These are phyloP conservation scores for Eumerus sabulonum DNA, from an alignment of 2,888 invertebrate species.

Conservation along the genomic window DNA sequence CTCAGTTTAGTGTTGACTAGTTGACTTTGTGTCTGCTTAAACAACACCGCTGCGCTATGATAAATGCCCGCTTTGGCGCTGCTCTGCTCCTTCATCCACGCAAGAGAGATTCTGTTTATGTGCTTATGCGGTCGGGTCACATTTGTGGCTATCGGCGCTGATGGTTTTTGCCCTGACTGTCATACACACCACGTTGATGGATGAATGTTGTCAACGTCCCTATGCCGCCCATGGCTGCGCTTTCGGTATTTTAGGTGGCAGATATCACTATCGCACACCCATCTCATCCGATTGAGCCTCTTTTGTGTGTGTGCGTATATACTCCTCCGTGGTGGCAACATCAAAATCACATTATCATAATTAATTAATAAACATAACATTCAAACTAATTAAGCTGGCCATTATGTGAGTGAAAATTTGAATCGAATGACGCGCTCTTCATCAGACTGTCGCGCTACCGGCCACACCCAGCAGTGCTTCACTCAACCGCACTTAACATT, in stretches of 20 bases:
- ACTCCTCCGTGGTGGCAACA: constrained; percentile 62
- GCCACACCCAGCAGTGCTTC: no score
- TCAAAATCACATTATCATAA: constrained; percentile 72
- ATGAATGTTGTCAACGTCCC: no score
- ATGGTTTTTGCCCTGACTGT: constrained; percentile 53
- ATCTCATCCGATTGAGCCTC: constrained; percentile 38
- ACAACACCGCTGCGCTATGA: constrained; percentile 66
- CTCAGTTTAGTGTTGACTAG: constrained; percentile 66
- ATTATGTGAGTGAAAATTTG: constrained; percentile 58
- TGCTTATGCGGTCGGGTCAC: constrained; percentile 45
- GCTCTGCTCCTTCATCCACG: no score
- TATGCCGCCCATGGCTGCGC: not conserved
- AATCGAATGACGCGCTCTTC: constrained; percentile 36
- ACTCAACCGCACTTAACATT: constrained; percentile 1
- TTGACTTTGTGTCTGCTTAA: constrained; percentile 68
- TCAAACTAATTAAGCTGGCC: constrained; percentile 69
- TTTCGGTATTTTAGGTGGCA: not conserved
- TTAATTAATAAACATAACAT: constrained; percentile 71
- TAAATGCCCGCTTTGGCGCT: constrained; percentile 59
- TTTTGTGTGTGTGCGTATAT: constrained; percentile 5
- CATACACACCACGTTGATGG: constrained; percentile 55
- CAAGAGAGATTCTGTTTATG: constrained; percentile 54
- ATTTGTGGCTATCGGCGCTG: constrained; percentile 67
- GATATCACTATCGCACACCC: constrained; percentile 16
- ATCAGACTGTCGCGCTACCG: not conserved